A percentile compares a stretch with the other conserved stretches of the same genome.
Conservation (phyloP, 2,888 invertebrate species). For the Chloroclysta siterata region DNA sequence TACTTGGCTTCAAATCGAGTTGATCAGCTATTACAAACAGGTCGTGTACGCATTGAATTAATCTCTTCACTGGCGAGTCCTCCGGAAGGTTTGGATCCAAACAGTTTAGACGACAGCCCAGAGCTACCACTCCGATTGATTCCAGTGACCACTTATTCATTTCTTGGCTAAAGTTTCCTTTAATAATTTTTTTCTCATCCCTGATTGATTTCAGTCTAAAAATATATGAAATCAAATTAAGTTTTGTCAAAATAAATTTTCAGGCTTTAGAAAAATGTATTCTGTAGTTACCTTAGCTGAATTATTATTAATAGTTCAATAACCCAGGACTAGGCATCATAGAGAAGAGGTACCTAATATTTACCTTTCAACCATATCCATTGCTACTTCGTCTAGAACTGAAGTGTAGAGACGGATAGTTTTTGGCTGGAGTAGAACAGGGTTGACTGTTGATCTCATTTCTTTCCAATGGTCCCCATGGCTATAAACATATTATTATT, state of each 20-base stretch:
- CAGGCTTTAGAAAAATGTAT: no score
- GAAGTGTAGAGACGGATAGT: constrained; percentile 88
- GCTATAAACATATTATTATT: constrained; percentile 80
- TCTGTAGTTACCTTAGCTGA: not conserved
- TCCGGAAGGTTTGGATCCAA: constrained; percentile 60
- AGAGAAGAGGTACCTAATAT: not conserved
- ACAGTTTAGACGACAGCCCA: constrained; percentile 69
- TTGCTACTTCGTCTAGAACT: constrained; percentile 87
- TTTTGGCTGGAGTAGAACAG: constrained; percentile 90
- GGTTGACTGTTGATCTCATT: constrained; percentile 90
- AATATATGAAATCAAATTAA: constrained; percentile 25
- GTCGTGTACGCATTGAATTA: constrained; percentile 65
- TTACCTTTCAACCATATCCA: constrained; percentile 87
- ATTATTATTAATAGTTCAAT: not conserved
- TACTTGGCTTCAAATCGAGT: constrained; percentile 63
- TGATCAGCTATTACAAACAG: constrained; percentile 52
- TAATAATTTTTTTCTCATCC: constrained; percentile 81
- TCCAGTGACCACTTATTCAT: constrained; percentile 87
- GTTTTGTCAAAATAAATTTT: no score
- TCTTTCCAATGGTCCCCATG: constrained; percentile 92
- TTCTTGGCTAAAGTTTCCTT: constrained; percentile 81
- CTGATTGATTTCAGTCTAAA: constrained; percentile 80
- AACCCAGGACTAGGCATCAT: not conserved
- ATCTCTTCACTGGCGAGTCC: constrained; percentile 61
- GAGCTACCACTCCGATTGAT: constrained; percentile 72